phyloP scores from a whole-genome alignment of 2,113 vertebrate species.

The Ctenodactylus gundi region DNA sequence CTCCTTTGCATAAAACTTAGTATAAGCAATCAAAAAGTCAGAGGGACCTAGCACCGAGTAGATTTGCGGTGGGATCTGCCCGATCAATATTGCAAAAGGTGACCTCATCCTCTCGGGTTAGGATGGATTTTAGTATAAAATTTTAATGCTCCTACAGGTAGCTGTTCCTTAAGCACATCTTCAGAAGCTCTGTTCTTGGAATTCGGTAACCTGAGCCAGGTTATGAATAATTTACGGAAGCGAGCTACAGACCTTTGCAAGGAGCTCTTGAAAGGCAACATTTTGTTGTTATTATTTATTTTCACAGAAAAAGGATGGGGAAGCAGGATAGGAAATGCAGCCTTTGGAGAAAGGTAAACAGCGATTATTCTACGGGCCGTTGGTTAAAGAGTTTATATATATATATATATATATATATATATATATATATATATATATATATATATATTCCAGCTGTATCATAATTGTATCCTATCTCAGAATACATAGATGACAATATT shows the following conservation, averaged over 20 bases:
- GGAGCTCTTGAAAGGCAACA: neutral
- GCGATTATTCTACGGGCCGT: neutral
- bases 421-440: too few relatives aligned
- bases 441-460: too few relatives aligned
- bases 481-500: neutral
- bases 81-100: neutral
- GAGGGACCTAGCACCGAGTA: rapidly evolving
- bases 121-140: neutral
- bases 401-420: too few relatives aligned
- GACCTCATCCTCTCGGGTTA: neutral
- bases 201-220: neutral
- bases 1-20: rapidly evolving
- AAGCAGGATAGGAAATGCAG: rapidly evolving
- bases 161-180: rapidly evolving
- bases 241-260: neutral
- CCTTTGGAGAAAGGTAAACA: too few relatives aligned
- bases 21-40: too few relatives aligned
- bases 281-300: neutral
- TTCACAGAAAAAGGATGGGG: neutral
- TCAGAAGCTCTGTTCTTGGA: neutral
- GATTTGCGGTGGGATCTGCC: rapidly evolving
- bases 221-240: neutral
- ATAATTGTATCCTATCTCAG: too few relatives aligned
- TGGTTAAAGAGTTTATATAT: neutral
- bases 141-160: rapidly evolving